phyloP scores from a whole-genome alignment of 1,140 invertebrate species.

The Tetragonula clypearis region DNA sequence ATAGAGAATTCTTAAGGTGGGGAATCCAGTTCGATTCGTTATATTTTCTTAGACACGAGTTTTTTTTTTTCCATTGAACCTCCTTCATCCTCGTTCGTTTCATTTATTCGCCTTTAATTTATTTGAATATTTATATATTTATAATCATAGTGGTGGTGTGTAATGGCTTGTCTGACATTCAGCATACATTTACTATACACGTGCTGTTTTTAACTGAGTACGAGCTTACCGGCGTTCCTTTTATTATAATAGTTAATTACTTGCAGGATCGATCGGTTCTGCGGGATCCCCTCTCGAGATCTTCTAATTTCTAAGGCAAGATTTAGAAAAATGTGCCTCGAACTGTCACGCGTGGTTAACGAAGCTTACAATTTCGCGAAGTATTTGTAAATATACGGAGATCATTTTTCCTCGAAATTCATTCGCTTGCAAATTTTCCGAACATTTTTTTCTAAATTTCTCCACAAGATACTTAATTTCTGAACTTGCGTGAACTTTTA shows the following conservation, averaged over 20 bases:
- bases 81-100: neutral
- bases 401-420: neutral
- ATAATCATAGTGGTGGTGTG: constrained; percentile 16
- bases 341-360: neutral
- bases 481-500: too few species aligned
- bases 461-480: too few species aligned
- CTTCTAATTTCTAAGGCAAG: constrained; percentile 19
- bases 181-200: constrained; percentile 31
- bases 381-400: neutral
- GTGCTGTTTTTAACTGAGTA: constrained; percentile 29
- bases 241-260: constrained; percentile 30
- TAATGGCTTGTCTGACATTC: constrained; percentile 28
- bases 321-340: neutral
- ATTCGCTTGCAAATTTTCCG: neutral
- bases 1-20: constrained; percentile 18
- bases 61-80: neutral
- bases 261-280: constrained; percentile 16
- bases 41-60: neutral
- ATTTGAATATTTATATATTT: constrained; percentile 37
- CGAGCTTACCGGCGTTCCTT: constrained; percentile 11
- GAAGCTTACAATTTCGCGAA: neutral
- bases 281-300: neutral
- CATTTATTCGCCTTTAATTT: constrained; percentile 18
- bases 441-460: neutral
- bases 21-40: neutral